phyloP scores from a whole-genome alignment of 2,797 vertebrate species.

The Vireo griseus region DNA sequence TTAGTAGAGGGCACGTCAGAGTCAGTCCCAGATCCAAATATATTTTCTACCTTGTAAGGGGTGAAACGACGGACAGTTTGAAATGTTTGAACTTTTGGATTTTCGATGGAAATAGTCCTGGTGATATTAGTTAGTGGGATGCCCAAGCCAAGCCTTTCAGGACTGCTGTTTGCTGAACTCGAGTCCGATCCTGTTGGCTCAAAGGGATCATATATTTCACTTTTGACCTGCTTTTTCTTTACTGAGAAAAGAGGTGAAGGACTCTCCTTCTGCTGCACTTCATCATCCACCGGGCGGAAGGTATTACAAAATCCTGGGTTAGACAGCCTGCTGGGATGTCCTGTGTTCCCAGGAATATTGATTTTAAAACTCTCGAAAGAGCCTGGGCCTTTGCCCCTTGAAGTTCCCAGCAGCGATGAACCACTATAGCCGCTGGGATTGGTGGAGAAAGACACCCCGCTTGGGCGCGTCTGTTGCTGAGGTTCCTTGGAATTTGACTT shows the following conservation, averaged over 20 bases:
- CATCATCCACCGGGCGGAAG: conserved; percentile 72
- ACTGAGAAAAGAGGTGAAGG: conserved; percentile 58
- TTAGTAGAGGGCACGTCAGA: neutral
- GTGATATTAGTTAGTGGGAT: conserved; percentile 71
- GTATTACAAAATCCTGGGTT: conserved; percentile 72
- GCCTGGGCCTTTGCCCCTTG: conserved; percentile 59
- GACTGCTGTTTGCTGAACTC: conserved; percentile 77
- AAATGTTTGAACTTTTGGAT: conserved; percentile 62
- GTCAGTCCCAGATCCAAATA: conserved; percentile 46
- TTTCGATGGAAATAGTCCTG: conserved; percentile 70
- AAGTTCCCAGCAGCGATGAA: neutral
- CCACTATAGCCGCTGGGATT: conserved; percentile 28
- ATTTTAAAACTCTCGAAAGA: conserved; percentile 91
- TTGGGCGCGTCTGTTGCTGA: conserved; percentile 41
- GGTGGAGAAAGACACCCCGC: conserved; percentile 14
- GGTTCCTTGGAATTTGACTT: conserved; percentile 69
- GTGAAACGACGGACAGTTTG: conserved; percentile 75
- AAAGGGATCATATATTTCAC: conserved; percentile 93
- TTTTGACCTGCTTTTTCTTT: conserved; percentile 77
- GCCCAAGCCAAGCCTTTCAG: conserved; percentile 65
- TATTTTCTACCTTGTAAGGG: conserved; percentile 51
- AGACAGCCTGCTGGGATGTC: conserved; percentile 76
- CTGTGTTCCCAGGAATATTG: conserved; percentile 85
- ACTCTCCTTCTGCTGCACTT: conserved; percentile 72
- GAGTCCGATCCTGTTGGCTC: conserved; percentile 93